These are phyloP conservation scores for Formica exsecta DNA, from an alignment of 1,140 invertebrate species.

Conservation along the genomic window DNA sequence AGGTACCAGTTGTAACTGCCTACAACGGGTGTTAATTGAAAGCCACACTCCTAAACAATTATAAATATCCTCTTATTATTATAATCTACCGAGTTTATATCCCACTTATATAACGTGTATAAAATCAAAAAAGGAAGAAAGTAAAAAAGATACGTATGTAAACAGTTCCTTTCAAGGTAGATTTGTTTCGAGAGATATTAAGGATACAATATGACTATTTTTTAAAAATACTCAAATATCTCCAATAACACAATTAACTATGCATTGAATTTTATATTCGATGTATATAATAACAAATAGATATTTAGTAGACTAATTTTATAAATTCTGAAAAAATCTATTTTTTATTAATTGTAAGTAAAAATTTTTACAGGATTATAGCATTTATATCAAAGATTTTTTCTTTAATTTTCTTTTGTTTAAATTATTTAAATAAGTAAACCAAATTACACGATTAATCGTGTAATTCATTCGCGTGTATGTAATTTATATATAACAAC, in stretches of 20 bases:
- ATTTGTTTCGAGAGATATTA: slow-evolving; percentile 1
- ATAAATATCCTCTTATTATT: slow-evolving; percentile 48
- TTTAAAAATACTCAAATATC: background rate
- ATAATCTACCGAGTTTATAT: slow-evolving; percentile 29
- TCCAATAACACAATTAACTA: background rate
- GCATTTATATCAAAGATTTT: no score
- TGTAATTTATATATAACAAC: no score
- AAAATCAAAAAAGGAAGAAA: background rate
- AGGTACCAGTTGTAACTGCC: slow-evolving; percentile 48
- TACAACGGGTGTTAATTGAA: slow-evolving; percentile 58
- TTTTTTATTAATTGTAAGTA: no score
- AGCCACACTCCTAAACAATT: slow-evolving; percentile 40
- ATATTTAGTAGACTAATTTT: no score
- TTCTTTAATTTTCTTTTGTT: no score
- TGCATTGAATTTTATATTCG: no score
- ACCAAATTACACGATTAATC: no score
- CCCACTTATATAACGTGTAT: background rate
- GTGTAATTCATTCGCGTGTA: no score
- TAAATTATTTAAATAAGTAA: no score
- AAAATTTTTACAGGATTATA: no score
- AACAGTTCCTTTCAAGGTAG: background rate
- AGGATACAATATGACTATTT: background rate
- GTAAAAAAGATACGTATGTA: background rate
- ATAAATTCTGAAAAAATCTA: no score
- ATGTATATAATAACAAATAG: no score